Conservation (phyloP, 2,888 invertebrate genomes). For the Zele albiditarsus region DNA sequence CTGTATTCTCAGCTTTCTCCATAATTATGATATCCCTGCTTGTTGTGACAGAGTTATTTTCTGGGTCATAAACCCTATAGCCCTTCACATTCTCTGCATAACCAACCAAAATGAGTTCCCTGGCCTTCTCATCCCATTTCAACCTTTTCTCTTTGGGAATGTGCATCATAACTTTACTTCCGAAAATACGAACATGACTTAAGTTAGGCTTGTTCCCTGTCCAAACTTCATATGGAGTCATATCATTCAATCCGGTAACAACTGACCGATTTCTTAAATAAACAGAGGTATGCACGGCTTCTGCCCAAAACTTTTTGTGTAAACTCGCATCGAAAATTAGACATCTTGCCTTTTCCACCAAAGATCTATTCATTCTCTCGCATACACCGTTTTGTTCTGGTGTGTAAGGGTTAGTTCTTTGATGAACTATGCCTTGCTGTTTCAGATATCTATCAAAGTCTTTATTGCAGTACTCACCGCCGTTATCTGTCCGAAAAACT, state of each 20-base stretch:
- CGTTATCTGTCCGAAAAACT: constrained; percentile 55
- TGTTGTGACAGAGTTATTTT: neutral
- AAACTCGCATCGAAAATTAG: constrained; percentile 61
- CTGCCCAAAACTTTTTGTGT: constrained; percentile 65
- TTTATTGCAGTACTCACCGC: constrained; percentile 48
- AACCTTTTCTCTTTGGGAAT: constrained; percentile 25
- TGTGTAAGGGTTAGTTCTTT: constrained; percentile 53
- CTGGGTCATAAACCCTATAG: constrained; percentile 6
- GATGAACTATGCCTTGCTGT: constrained; percentile 33
- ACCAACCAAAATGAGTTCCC: constrained; percentile 17
- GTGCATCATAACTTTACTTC: constrained; percentile 33
- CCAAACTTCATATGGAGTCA: constrained; percentile 44
- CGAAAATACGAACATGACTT: constrained; percentile 45
- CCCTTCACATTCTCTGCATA: constrained; percentile 15
- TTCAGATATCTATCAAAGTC: constrained; percentile 25
- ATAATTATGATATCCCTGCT: constrained; percentile 27
- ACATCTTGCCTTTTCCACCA: constrained; percentile 66
- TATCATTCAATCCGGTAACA: constrained; percentile 52
- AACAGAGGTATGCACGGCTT: constrained; percentile 51
- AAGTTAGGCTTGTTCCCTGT: constrained; percentile 32
- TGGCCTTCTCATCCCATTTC: neutral
- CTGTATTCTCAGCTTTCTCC: neutral
- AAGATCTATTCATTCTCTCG: constrained; percentile 56
- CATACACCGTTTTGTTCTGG: constrained; percentile 60
- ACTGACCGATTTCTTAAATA: constrained; percentile 57